Percentiles rank a stretch among this genome's conserved stretches.
Evolutionary conservation across 1,140 invertebrate species (phyloP).

Genomic region (Drosophila lowei): DNA sequence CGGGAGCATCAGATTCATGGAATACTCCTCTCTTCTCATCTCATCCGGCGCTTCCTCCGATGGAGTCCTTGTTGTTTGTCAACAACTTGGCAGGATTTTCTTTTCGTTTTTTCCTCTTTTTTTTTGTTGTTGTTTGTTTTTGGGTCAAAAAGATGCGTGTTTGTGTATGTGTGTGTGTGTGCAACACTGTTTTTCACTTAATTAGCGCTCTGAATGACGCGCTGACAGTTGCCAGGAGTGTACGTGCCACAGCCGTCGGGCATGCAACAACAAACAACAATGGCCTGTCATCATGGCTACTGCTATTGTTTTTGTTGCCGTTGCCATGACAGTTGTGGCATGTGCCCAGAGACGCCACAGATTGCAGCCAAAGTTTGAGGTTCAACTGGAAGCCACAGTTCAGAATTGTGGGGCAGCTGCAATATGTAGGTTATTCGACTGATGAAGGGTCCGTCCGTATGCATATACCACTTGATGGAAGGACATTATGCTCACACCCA

Average conservation of each 20-base stretch:
- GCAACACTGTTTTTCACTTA: conserved; percentile 79
- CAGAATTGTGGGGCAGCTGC: conserved; percentile 23
- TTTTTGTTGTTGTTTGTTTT: conserved; percentile 46
- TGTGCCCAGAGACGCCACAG: conserved; percentile 24
- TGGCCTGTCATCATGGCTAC: conserved; percentile 22
- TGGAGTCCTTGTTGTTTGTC: conserved; percentile 66
- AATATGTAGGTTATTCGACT: conserved; percentile 21
- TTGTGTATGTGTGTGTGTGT: conserved; percentile 4
- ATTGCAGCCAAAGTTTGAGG: conserved; percentile 19
- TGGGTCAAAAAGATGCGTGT: conserved; percentile 67
- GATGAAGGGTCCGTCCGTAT: conserved; percentile 4
- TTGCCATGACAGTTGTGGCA: conserved; percentile 11
- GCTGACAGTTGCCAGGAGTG: conserved; percentile 69
- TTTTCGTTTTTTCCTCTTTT: conserved; percentile 19
- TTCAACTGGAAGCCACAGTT: conserved; percentile 14
- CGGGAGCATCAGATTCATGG: conserved; percentile 15
- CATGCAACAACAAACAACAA: conserved; percentile 55
- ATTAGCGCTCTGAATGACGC: conserved; percentile 76
- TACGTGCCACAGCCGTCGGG: conserved; percentile 64
- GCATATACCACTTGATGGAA: not conserved
- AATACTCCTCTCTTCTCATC: conserved; percentile 3
- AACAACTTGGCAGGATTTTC: conserved; percentile 62
- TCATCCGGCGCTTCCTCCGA: not conserved
- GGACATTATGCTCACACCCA: no score
- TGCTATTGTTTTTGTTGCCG: conserved; percentile 6